Evolutionary conservation across 2,888 invertebrate species (phyloP), one percentile per base, ranked within the genome.

Genomic region (Drosophila birchii): DNA sequence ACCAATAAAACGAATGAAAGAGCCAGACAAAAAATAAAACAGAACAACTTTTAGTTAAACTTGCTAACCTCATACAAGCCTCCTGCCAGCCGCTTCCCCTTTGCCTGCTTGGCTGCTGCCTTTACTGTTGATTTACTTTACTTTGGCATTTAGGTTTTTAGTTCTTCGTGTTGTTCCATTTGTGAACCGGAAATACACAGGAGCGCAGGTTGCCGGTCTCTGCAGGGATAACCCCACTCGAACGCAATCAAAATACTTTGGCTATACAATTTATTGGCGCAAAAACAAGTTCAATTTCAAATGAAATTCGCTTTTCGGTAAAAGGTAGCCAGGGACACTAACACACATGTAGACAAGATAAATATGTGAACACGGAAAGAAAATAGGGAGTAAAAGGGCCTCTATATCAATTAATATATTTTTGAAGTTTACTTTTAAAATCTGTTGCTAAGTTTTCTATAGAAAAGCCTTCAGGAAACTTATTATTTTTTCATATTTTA

Each of bases 231-330:
- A 47, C 61, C 44, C 62, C 72, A 44, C 73, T 47, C 75, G 66
- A 86, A 81, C 88, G 86, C 83, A 84, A 84, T 84, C 84, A 81
- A 84, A 88, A 84, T 87, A 85, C 86, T 86, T 86, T 88, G 85
- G 87, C 82, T 78, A 78, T 86, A 83, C 79, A 88, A 88, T 86
- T 88, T 86, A 88, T 88, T 86, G 85, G 82, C 80, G 87, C 82
- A 88, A 86, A 86, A 86, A 88, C 86, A 86, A 86, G 88, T 86
- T 86, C 85, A 86, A 86, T 86, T 88, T 84, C 80, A 84, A 86
- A 88, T 86, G 87, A 86, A 87, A 82, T 68, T 82, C 86, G 86
- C 71, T 78, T 75, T 78, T 68, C 29, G 66, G 75, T 71, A 73
- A 67, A 78, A 70, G 74, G 76, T 71, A 68, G 64, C 36, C 51